Percentiles rank a stretch among this genome's conserved stretches.
Conservation (phyloP, 2,113 vertebrate species). For the Paradisaea rubra region DNA sequence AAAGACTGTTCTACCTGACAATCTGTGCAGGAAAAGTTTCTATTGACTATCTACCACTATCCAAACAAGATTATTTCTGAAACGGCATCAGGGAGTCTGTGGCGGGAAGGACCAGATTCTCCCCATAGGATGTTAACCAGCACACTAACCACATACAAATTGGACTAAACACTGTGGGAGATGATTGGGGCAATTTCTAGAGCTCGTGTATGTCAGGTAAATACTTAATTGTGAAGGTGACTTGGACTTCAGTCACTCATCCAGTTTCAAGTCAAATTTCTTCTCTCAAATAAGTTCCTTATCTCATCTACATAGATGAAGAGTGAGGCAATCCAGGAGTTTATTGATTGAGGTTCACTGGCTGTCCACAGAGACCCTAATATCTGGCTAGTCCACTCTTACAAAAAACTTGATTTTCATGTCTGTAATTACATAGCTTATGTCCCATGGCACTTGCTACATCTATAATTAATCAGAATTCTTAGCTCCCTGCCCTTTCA, state of each 20-base stretch:
- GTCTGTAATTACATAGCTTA: neutral
- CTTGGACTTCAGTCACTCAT: neutral
- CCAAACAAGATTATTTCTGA: neutral
- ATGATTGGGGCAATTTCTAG: neutral
- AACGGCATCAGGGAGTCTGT: neutral
- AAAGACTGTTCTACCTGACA: neutral
- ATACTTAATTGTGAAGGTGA: neutral
- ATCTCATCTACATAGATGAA: neutral
- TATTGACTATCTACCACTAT: neutral
- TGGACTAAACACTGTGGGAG: neutral
- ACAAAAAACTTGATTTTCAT: neutral
- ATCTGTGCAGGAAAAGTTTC: neutral
- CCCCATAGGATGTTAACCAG: neutral
- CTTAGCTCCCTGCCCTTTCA: neutral
- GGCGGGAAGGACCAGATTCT: neutral
- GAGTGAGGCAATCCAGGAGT: neutral
- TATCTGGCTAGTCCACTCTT: neutral
- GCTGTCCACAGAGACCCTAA: neutral
- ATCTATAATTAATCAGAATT: neutral
- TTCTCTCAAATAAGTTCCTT: neutral
- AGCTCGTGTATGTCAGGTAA: neutral
- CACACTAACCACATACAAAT: neutral
- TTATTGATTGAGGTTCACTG: neutral
- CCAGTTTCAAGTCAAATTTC: neutral
- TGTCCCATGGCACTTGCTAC: neutral